Conservation (phyloP, 2,113 vertebrate genomes). For the Hiodon tergisus region DNA sequence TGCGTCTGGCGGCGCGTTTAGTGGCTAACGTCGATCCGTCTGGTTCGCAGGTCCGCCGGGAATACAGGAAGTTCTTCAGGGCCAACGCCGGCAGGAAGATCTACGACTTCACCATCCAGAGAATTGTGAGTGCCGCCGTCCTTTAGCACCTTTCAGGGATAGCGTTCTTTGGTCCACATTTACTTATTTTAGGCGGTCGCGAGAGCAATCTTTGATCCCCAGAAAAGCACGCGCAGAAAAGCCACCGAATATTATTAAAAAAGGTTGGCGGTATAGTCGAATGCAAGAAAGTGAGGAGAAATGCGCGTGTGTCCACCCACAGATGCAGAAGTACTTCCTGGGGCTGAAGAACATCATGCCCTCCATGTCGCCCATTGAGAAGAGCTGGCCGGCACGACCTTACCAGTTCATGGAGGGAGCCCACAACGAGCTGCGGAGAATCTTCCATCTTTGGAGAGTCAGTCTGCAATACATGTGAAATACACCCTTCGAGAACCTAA, state of each 20-base stretch:
- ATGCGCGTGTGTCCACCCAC: constrained; percentile 18
- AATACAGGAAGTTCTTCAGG: constrained; percentile 96
- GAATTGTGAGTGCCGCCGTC: constrained; percentile 75
- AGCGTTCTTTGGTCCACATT: too few relatives aligned
- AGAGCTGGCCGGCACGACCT: constrained; percentile 82
- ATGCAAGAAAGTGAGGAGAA: neutral
- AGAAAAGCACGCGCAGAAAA: too few relatives aligned
- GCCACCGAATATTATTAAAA: too few relatives aligned
- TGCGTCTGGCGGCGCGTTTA: neutral
- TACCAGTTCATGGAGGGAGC: constrained; percentile 84
- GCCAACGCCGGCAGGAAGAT: constrained; percentile 96
- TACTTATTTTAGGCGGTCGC: too few relatives aligned
- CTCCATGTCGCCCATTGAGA: constrained; percentile 90
- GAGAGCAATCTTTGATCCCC: too few relatives aligned
- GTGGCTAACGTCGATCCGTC: constrained; percentile 21
- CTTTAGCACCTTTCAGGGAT: too few relatives aligned
- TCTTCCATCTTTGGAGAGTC: constrained; percentile 97
- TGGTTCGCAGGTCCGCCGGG: constrained; percentile 82
- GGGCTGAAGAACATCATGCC: constrained; percentile 82
- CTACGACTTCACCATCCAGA: constrained; percentile 90
- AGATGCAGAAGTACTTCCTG: constrained; percentile 95
- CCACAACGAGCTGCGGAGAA: constrained; percentile 80
- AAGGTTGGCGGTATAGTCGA: neutral
- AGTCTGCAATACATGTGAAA: constrained; percentile 21
- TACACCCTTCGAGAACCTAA: neutral